These are phyloP conservation scores for Caenorhabditis panamensis DNA, from an alignment of 2,888 invertebrate species.

Conservation along the genomic window DNA sequence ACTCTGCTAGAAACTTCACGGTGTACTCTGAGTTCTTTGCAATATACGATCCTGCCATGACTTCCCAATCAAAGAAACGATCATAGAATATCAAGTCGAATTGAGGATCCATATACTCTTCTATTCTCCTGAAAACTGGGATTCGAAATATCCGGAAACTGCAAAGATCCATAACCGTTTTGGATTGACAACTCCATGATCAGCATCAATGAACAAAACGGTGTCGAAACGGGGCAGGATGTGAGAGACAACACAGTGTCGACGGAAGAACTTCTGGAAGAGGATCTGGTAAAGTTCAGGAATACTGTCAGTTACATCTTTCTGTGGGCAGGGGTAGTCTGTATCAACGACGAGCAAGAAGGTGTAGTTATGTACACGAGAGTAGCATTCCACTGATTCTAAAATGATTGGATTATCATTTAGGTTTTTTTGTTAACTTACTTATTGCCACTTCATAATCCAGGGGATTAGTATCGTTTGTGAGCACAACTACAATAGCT, in stretches of 20 bases:
- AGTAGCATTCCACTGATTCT: conserved; percentile 52
- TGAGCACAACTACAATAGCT: conserved; percentile 21
- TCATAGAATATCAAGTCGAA: conserved; percentile 63
- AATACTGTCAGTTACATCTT: conserved; percentile 24
- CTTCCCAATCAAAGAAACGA: conserved; percentile 63
- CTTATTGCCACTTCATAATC: conserved; percentile 27
- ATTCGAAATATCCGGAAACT: too few species aligned
- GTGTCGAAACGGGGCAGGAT: conserved; percentile 47
- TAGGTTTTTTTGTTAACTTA: not conserved
- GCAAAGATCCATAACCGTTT: conserved; percentile 7
- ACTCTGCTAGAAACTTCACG: conserved; percentile 19
- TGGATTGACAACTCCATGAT: conserved; percentile 63
- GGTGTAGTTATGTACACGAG: conserved; percentile 36
- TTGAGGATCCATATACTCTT: conserved; percentile 59
- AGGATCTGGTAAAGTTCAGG: too few species aligned
- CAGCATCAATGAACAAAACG: conserved; percentile 61
- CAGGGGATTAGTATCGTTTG: conserved; percentile 22
- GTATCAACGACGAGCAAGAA: conserved; percentile 21
- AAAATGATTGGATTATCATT: not conserved
- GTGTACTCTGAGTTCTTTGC: conserved; percentile 46
- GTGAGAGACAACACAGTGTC: conserved; percentile 58
- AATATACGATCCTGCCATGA: conserved; percentile 61
- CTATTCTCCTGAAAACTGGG: conserved; percentile 49
- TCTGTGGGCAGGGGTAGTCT: conserved; percentile 30
- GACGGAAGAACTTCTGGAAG: conserved; percentile 64